These are phyloP conservation scores for Nycteola revayana DNA, from an alignment of 2,888 invertebrate genomes.

Conservation along the genomic window DNA sequence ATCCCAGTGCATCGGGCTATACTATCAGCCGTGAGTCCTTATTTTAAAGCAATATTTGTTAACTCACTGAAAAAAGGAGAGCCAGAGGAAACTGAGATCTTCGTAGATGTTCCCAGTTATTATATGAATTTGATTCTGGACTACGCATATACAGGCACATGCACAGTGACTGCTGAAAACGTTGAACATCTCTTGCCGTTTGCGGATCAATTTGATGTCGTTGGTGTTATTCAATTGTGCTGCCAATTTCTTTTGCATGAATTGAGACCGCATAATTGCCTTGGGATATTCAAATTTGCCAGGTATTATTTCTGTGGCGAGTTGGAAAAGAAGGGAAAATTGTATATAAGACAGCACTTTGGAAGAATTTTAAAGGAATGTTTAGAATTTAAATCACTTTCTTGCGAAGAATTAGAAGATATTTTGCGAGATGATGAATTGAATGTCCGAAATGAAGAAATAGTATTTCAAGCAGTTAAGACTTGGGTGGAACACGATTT, in stretches of 20 bases:
- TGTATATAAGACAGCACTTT: conserved; percentile 83
- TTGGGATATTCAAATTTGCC: conserved; percentile 87
- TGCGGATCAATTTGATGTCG: conserved; percentile 88
- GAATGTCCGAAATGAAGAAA: conserved; percentile 87
- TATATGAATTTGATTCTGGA: conserved; percentile 86
- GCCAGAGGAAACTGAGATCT: conserved; percentile 83
- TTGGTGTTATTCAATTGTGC: conserved; percentile 87
- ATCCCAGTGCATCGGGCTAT: conserved; percentile 87
- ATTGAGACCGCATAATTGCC: conserved; percentile 85
- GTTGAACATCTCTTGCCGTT: conserved; percentile 86
- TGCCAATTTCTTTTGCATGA: conserved; percentile 85
- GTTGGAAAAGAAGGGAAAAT: conserved; percentile 83
- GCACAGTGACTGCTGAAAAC: conserved; percentile 84
- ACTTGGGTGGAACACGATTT: conserved; percentile 86
- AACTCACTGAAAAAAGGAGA: conserved; percentile 84
- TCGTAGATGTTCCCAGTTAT: conserved; percentile 81
- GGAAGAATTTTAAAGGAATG: conserved; percentile 83
- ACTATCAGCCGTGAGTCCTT: conserved; percentile 87
- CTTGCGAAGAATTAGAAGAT: conserved; percentile 83
- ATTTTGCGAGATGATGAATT: conserved; percentile 87
- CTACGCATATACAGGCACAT: conserved; percentile 88
- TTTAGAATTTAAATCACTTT: conserved; percentile 83
- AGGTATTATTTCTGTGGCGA: conserved; percentile 86
- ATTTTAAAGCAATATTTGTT: conserved; percentile 87
- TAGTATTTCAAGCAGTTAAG: conserved; percentile 87